phyloP scores from a whole-genome alignment of 2,888 invertebrate species.

The Acronicta psi region DNA sequence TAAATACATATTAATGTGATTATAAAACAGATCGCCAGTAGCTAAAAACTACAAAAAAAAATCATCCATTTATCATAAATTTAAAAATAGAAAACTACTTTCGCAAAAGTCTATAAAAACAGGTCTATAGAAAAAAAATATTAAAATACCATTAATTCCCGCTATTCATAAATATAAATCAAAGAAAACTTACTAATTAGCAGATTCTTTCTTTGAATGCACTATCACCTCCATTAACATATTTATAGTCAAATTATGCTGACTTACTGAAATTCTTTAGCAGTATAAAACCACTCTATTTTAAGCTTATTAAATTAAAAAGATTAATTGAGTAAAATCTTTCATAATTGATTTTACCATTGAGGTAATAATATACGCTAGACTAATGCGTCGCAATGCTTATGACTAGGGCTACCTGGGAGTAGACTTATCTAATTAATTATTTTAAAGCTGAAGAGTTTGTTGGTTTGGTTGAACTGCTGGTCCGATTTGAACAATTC shows the following conservation, averaged over 20 bases:
- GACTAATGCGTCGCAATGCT: too few relatives aligned
- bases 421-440: too few relatives aligned
- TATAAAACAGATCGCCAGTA: not conserved
- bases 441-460: too few relatives aligned
- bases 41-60: not conserved
- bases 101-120: conserved; percentile 12
- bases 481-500: too few relatives aligned
- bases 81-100: conserved; percentile 6
- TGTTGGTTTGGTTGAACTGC: too few relatives aligned
- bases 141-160: conserved; percentile 32
- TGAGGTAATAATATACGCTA: too few relatives aligned
- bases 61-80: conserved; percentile 22
- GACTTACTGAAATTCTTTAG: conserved; percentile 34
- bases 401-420: too few relatives aligned
- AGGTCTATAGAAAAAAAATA: conserved; percentile 16
- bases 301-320: conserved; percentile 32
- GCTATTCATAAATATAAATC: conserved; percentile 24
- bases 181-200: conserved; percentile 43
- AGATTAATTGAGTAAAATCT: conserved; percentile 28
- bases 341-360: conserved; percentile 8
- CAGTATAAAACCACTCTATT: conserved; percentile 12
- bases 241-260: conserved; percentile 22
- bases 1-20: too few relatives aligned
- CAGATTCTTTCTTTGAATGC: conserved; percentile 16
- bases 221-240: conserved; percentile 21